These are phyloP conservation scores for Leptinotarsa defecta DNA, from an alignment of 1,140 invertebrate genomes.

Conservation along the genomic window DNA sequence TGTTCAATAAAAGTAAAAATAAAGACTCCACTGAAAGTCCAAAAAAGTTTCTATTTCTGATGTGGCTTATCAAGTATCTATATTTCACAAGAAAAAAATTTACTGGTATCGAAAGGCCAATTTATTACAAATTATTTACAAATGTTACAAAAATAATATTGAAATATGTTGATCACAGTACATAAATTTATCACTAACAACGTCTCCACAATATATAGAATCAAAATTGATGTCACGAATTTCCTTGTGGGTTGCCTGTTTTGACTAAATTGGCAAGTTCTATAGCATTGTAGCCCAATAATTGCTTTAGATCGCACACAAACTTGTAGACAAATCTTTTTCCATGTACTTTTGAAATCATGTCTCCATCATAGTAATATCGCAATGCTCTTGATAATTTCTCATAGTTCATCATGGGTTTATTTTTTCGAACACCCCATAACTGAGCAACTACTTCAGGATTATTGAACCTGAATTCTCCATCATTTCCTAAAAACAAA, in stretches of 20 bases:
- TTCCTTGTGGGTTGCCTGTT: slow-evolving; percentile 47
- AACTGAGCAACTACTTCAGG: slow-evolving; percentile 84
- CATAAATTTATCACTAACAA: too few relatives aligned
- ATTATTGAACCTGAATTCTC: slow-evolving; percentile 85
- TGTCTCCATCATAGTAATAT: slow-evolving; percentile 90
- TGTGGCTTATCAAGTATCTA: too few relatives aligned
- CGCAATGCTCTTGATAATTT: slow-evolving; percentile 86
- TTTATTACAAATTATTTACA: too few relatives aligned
- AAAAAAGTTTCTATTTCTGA: too few relatives aligned
- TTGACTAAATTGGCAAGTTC: slow-evolving; percentile 77
- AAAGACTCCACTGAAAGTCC: too few relatives aligned
- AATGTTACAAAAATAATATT: too few relatives aligned
- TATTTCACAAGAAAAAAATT: too few relatives aligned
- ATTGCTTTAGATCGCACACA: slow-evolving; percentile 81
- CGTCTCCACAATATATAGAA: background rate
- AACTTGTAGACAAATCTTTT: slow-evolving; percentile 92
- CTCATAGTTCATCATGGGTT: slow-evolving; percentile 94
- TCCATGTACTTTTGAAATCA: slow-evolving; percentile 88
- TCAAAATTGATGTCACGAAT: background rate
- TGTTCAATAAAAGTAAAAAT: too few relatives aligned
- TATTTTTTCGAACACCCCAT: slow-evolving; percentile 90
- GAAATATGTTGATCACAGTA: too few relatives aligned
- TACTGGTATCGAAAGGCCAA: too few relatives aligned
- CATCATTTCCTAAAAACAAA: slow-evolving; percentile 62
- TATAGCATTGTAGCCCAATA: slow-evolving; percentile 80